phyloP scores from a whole-genome alignment of 2,113 vertebrate species.

The Neoarius graeffei region DNA sequence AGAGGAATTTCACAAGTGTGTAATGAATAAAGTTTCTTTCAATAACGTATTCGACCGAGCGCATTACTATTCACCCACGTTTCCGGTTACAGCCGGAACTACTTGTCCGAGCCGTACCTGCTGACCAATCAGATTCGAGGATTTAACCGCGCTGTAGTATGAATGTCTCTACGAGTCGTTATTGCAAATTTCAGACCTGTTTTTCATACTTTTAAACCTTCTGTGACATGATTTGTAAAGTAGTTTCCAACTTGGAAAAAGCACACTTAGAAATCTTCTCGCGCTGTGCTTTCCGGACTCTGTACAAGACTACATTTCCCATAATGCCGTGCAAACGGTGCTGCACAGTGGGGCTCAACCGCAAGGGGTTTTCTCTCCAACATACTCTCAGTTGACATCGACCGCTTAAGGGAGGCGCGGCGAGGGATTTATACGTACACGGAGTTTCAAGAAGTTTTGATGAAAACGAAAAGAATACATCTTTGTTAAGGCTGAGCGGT shows the following conservation, averaged over 20 bases:
- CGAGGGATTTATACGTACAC: conserved; percentile 61
- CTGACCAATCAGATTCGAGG: not conserved
- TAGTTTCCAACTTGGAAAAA: not conserved
- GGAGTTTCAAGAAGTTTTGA: conserved; percentile 65
- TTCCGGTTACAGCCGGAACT: not conserved
- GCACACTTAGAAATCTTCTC: not conserved
- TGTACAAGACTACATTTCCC: conserved; percentile 65
- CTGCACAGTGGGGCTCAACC: conserved; percentile 47
- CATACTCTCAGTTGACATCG: conserved; percentile 58
- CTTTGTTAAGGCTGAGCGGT: not conserved
- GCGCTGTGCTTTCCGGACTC: no score
- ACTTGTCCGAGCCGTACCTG: not conserved
- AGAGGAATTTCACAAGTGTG: no score
- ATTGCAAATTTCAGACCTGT: not conserved
- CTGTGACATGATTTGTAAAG: not conserved
- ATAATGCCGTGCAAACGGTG: conserved; percentile 24
- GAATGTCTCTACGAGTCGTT: no score
- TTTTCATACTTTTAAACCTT: not conserved
- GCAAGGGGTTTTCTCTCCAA: conserved; percentile 61
- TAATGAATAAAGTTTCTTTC: no score
- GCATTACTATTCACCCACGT: not conserved
- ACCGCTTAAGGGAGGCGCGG: conserved; percentile 64
- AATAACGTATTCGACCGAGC: not conserved
- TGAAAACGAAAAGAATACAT: conserved; percentile 1
- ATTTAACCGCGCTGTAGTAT: not conserved